A percentile compares a stretch with the other conserved stretches of the same genome.
Conservation (phyloP, 2,888 invertebrate species). For the Zonitis immaculata region DNA sequence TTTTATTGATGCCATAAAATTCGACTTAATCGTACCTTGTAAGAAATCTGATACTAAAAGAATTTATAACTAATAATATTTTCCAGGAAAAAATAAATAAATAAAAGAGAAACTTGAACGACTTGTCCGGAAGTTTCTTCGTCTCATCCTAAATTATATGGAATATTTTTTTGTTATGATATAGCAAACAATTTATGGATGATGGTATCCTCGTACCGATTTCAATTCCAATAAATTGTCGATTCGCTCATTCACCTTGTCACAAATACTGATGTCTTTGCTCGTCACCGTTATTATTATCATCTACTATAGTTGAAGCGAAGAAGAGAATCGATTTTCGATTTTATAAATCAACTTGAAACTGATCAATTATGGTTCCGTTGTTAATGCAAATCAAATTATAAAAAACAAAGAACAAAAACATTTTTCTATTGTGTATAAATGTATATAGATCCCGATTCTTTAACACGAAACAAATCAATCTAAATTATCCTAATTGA, state of each 20-base stretch:
- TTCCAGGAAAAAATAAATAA: no score
- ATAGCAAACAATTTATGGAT: constrained; percentile 12
- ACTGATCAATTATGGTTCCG: background rate
- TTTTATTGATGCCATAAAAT: constrained; percentile 18
- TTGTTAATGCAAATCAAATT: constrained; percentile 10
- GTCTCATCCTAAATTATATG: background rate
- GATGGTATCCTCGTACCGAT: constrained; percentile 41
- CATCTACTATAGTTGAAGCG: constrained; percentile 15
- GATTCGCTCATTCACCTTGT: constrained; percentile 38
- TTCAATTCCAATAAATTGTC: constrained; percentile 37
- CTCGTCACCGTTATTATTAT: constrained; percentile 28
- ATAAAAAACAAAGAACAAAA: no score
- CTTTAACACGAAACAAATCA: constrained; percentile 19
- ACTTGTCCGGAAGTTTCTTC: background rate
- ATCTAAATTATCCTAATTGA: constrained; percentile 29
- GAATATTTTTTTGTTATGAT: constrained; percentile 6
- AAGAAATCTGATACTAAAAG: background rate
- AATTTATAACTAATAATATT: no score
- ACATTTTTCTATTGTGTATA: no score
- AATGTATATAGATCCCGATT: no score
- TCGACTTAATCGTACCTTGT: constrained; percentile 13
- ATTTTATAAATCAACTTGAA: background rate
- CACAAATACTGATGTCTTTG: constrained; percentile 44
- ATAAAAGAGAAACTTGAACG: background rate
- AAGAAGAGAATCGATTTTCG: background rate